Conservation (phyloP, 2,888 invertebrate species). For the Leucania comma region DNA sequence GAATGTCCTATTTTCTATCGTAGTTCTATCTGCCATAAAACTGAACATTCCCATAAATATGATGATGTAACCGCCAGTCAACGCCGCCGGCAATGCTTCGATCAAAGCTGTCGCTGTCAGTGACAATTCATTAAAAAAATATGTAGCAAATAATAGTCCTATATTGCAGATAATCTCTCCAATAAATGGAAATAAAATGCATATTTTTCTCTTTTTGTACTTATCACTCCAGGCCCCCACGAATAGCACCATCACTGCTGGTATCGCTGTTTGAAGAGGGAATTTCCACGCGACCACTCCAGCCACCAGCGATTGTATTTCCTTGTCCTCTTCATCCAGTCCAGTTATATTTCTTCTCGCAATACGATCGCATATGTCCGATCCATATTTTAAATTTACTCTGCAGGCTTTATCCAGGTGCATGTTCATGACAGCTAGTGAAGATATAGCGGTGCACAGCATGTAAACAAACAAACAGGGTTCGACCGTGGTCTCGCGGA, state of each 20-base stretch:
- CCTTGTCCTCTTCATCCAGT: conserved; percentile 81
- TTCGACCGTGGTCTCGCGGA: conserved; percentile 91
- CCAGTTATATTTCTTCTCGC: conserved; percentile 83
- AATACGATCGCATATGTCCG: conserved; percentile 89
- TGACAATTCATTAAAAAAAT: conserved; percentile 90
- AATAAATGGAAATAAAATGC: conserved; percentile 89
- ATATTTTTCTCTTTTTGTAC: conserved; percentile 90
- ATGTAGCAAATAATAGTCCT: conserved; percentile 89
- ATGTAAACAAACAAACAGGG: conserved; percentile 92
- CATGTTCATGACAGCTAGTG: conserved; percentile 90
- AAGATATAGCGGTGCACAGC: conserved; percentile 92
- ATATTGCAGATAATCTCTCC: conserved; percentile 90
- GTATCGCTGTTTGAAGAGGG: conserved; percentile 90
- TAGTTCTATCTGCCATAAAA: conserved; percentile 91
- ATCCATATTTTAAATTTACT: conserved; percentile 88
- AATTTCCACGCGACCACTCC: conserved; percentile 91
- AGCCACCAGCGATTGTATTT: conserved; percentile 88
- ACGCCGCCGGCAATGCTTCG: conserved; percentile 90
- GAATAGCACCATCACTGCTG: conserved; percentile 90
- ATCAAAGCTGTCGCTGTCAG: conserved; percentile 88
- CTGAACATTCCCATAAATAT: conserved; percentile 92
- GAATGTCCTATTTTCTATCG: conserved; percentile 91
- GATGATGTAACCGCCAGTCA: conserved; percentile 91
- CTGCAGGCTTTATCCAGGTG: conserved; percentile 91
- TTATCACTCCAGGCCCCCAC: conserved; percentile 92